A percentile compares a stretch with the other conserved stretches of the same genome.
Conservation (phyloP, 2,797 vertebrate genomes). For the Meriones psammophilus region DNA sequence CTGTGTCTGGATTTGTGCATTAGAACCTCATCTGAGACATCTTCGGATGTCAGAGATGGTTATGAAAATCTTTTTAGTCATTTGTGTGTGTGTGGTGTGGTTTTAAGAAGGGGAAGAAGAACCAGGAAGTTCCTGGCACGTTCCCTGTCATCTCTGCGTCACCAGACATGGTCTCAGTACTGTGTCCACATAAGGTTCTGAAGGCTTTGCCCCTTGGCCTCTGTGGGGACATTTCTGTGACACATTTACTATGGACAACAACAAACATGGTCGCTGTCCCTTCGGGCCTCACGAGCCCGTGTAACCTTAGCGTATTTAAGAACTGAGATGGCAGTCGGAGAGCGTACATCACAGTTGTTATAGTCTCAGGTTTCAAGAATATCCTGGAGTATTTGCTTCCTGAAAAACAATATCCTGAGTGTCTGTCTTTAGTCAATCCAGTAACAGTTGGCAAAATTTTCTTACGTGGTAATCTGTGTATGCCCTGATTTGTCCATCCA, state of each 20-base stretch:
- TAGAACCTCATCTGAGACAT: not conserved
- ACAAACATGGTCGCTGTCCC: not conserved
- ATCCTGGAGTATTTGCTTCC: not conserved
- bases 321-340: not conserved
- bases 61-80: not conserved
- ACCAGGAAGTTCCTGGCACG: not conserved
- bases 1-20: constrained; percentile 1
- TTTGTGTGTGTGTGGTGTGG: not conserved
- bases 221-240: not conserved
- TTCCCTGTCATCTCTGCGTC: not conserved
- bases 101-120: not conserved
- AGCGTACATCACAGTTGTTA: not conserved
- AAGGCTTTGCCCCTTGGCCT: not conserved
- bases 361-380: not conserved
- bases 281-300: not conserved
- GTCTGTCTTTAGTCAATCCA: not conserved
- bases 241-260: not conserved
- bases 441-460: not conserved
- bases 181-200: not conserved
- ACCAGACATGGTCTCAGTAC: not conserved
- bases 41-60: not conserved
- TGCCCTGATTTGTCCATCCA: not conserved
- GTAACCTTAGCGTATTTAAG: not conserved
- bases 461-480: not conserved
- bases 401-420: not conserved